Evolutionary conservation across 2,888 invertebrate species (phyloP).

Genomic region (Sisyra nigra): DNA sequence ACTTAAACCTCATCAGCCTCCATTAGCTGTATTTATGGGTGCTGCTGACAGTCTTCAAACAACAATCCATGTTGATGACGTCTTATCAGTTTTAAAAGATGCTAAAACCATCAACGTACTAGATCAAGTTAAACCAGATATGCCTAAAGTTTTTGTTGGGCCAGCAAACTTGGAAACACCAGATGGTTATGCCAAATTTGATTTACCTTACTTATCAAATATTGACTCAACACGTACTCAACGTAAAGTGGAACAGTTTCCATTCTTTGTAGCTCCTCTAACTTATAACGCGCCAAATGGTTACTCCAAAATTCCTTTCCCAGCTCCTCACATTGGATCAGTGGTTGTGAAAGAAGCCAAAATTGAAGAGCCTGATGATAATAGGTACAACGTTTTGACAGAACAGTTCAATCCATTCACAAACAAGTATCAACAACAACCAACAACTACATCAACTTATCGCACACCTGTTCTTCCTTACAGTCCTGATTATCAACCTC

Average conservation of each 20-base stretch:
- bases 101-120: slow-evolving; percentile 62
- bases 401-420: slow-evolving; percentile 18
- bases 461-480: slow-evolving; percentile 2
- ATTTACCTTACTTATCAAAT: slow-evolving; percentile 65
- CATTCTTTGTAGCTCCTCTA: slow-evolving; percentile 73
- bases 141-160: slow-evolving; percentile 68
- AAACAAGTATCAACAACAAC: slow-evolving; percentile 23
- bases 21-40: slow-evolving; percentile 63
- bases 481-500: slow-evolving; percentile 14
- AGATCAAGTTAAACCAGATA: slow-evolving; percentile 49
- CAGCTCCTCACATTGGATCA: slow-evolving; percentile 74
- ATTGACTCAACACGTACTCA: slow-evolving; percentile 50
- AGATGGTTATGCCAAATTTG: slow-evolving; percentile 60
- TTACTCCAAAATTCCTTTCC: slow-evolving; percentile 72
- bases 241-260: slow-evolving; percentile 53
- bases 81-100: slow-evolving; percentile 48
- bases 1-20: slow-evolving; percentile 67
- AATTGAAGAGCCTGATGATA: slow-evolving; percentile 5
- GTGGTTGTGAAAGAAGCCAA: slow-evolving; percentile 35
- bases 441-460: slow-evolving; percentile 27
- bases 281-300: slow-evolving; percentile 73
- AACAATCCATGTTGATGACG: slow-evolving; percentile 48
- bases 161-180: slow-evolving; percentile 58
- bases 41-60: slow-evolving; percentile 26
- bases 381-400: slow-evolving; percentile 12